Evolutionary conservation across 1,140 invertebrate genomes (phyloP), one percentile per base, ranked within the genome.

Genomic region (Drosophila insularis): DNA sequence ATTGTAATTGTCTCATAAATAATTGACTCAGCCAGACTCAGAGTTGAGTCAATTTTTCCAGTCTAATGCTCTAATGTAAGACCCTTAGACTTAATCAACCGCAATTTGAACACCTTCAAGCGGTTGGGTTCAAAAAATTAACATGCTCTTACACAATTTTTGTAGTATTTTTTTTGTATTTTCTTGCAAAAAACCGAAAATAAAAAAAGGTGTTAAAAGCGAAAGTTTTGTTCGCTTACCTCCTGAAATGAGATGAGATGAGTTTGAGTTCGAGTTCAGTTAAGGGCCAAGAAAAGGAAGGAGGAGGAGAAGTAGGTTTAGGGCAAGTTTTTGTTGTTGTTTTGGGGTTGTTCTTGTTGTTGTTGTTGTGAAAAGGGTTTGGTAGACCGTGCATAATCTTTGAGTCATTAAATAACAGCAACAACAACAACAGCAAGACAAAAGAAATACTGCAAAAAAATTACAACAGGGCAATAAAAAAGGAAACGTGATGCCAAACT

Each of bases 321-420:
- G 63, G 23, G 32, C 35, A 11, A 39, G 35, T 14, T 66, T 62
- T 39, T 40, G 71, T 61, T 60, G 59, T 19, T 60, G 32, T 39
- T 60, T 27, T 27, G 27, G 27, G 27, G 58, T 60, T 43, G 59
- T 10, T 19, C 37, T 50, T 37, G 35, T 37, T 37, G 35, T 11
- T 37, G 35, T 50, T 46, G 59, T 68, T 19, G 43, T 46, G 19
- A 78, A 81, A 87, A 75, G 82, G 82, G 62, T 68, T 66, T 68
- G 81, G 55, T 71, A 54, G 78, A 85, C 73, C 82, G 75, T 87
- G 82, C 77, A 89, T 87, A 87, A 87, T 82, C 82, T 87, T 82
- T 73, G 87, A 87, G 87, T 87, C 82, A 82, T 87, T 87, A 87
- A 87, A 87, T 89, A 87, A 87, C 82, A 81, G 72, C 67, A 81